Percentiles rank a stretch among this genome's conserved stretches.
These are phyloP conservation scores for Acrocephalus scirpaceus DNA, from an alignment of 2,797 vertebrate species.

Conservation along the genomic window DNA sequence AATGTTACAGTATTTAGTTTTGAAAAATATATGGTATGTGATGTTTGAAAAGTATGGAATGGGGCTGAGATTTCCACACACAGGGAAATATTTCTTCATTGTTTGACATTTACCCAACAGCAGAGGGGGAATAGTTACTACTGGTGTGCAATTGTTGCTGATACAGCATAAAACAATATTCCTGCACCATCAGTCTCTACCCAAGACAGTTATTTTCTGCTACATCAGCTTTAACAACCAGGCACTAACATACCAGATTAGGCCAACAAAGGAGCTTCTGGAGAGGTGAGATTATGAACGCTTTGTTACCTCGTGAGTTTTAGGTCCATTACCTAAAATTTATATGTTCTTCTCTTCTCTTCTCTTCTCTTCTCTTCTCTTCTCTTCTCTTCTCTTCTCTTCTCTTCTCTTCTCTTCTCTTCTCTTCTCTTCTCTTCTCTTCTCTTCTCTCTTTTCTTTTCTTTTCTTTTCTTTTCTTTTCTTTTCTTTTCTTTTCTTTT, in stretches of 20 bases:
- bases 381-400: not conserved
- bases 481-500: not conserved
- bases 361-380: not conserved
- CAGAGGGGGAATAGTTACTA: not conserved
- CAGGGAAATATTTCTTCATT: not conserved
- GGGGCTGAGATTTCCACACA: not conserved
- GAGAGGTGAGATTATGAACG: not conserved
- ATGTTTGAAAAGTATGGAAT: constrained; percentile 12
- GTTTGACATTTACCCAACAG: constrained; percentile 15
- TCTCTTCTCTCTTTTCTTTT: not conserved
- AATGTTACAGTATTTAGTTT: not conserved
- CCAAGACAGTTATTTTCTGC: not conserved
- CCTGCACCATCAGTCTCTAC: not conserved
- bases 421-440: not conserved
- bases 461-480: not conserved
- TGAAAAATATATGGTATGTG: not conserved
- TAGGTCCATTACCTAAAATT: not conserved
- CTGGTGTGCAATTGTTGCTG: not conserved
- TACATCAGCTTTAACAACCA: not conserved
- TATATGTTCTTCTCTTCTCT: not conserved
- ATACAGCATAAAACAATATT: not conserved
- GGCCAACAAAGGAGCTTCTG: not conserved
- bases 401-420: not conserved
- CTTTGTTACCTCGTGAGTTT: not conserved
- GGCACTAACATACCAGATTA: not conserved